Conservation (phyloP, 30 jellyfish, hydroid and myxozoan species). For the Turritopsis dohrnii region DNA sequence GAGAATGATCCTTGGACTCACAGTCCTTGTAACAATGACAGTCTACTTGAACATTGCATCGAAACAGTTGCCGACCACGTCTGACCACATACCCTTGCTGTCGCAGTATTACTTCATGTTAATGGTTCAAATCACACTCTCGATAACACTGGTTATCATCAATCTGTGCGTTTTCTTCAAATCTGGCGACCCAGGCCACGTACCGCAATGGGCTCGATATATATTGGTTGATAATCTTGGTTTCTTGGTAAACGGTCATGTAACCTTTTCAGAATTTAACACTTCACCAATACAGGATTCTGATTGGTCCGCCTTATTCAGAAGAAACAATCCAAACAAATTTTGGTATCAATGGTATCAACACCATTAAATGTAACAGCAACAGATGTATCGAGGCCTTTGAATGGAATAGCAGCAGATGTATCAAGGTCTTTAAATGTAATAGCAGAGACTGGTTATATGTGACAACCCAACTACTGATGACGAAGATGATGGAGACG, state of each 20-base stretch:
- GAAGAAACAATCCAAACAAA: neutral
- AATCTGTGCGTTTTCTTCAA: constrained; percentile 43
- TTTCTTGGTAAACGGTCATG: constrained; percentile 39
- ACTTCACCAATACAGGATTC: constrained; percentile 16
- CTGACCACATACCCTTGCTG: constrained; percentile 62
- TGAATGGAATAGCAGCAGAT: neutral
- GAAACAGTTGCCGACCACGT: constrained; percentile 58
- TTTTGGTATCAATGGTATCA: no score
- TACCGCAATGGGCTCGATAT: constrained; percentile 60
- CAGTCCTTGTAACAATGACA: constrained; percentile 63
- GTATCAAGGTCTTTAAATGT: neutral
- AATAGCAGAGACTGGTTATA: no score
- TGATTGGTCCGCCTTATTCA: no score
- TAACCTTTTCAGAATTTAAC: neutral
- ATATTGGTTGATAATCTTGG: constrained; percentile 45
- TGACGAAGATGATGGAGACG: neutral
- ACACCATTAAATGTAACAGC: neutral
- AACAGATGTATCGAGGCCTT: neutral
- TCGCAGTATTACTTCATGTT: constrained; percentile 52
- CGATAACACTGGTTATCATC: constrained; percentile 9
- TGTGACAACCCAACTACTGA: neutral
- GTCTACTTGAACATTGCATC: constrained; percentile 62
- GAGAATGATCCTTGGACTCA: constrained; percentile 50
- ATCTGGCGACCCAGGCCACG: constrained; percentile 42
- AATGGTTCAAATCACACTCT: constrained; percentile 45